phyloP scores from a whole-genome alignment of 2,888 invertebrate species.

The Xestia sexstrigata region DNA sequence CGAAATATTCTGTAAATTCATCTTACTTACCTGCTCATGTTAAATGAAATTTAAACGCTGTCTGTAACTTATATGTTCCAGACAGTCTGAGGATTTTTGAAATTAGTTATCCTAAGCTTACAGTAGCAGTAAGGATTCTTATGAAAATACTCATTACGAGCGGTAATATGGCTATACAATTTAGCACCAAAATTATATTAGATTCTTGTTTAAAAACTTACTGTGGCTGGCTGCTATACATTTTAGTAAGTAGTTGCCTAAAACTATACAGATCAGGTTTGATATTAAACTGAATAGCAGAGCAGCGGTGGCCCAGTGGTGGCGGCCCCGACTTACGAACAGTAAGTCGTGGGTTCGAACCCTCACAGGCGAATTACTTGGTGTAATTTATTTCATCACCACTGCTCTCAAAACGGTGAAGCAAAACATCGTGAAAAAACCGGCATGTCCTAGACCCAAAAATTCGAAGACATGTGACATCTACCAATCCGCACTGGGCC shows the following conservation, averaged over 20 bases:
- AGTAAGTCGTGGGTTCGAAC: too few species aligned
- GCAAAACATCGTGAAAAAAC: too few species aligned
- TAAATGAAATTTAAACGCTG: not conserved
- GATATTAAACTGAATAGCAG: not conserved
- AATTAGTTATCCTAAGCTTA: slow-evolving; percentile 3
- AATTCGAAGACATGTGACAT: too few species aligned
- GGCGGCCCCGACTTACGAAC: too few species aligned
- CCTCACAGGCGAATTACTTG: too few species aligned
- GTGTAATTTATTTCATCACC: too few species aligned
- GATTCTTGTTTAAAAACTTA: not conserved
- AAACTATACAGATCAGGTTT: not conserved
- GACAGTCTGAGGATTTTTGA: slow-evolving; percentile 12
- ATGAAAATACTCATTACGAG: not conserved
- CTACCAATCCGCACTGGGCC: too few species aligned
- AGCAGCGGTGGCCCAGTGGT: too few species aligned
- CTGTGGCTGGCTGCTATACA: not conserved
- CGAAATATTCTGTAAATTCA: slow-evolving; percentile 6
- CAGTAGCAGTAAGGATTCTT: not conserved
- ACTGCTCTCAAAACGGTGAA: too few species aligned
- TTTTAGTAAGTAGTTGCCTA: not conserved
- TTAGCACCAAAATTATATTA: not conserved
- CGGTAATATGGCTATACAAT: not conserved
- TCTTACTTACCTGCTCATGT: not conserved
- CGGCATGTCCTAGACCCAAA: too few species aligned
- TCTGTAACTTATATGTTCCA: not conserved